Percentiles rank a stretch among this genome's conserved stretches.
phyloP scores from a whole-genome alignment of 23 tunicate species.

The Corella eumyota region DNA sequence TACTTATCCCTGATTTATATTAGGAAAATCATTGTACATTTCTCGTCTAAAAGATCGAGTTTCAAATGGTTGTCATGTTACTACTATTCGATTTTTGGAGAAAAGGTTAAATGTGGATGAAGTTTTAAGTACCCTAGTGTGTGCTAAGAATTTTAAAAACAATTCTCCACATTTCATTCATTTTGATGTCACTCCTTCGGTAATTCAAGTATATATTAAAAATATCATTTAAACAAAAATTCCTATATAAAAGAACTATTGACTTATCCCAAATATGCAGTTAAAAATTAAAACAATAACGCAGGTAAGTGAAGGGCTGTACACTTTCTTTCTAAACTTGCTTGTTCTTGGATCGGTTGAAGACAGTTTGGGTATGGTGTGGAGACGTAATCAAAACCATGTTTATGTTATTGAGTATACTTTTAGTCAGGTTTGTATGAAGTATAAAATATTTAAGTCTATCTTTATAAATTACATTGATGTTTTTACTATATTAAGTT shows the following conservation, averaged over 20 bases:
- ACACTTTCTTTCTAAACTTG: conserved; percentile 23
- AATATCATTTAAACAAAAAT: too few species aligned
- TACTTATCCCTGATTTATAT: not conserved
- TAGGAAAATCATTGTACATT: conserved; percentile 61
- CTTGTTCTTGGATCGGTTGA: conserved; percentile 39
- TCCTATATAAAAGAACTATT: too few species aligned
- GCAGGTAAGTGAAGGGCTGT: conserved; percentile 39
- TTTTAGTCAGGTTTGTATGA: not conserved
- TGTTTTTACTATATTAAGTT: too few species aligned
- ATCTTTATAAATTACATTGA: not conserved
- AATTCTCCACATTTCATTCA: conserved; percentile 25
- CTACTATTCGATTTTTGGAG: conserved; percentile 33
- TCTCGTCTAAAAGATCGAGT: conserved; percentile 9
- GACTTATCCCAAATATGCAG: too few species aligned
- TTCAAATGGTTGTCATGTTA: conserved; percentile 1
- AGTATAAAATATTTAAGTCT: not conserved
- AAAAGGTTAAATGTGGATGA: conserved; percentile 9
- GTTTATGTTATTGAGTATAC: conserved; percentile 33
- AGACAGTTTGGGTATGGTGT: conserved; percentile 27
- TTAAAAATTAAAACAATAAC: too few species aligned
- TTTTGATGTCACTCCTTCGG: conserved; percentile 51
- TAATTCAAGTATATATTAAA: conserved; percentile 4
- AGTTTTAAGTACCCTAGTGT: conserved; percentile 5
- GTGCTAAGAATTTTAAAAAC: conserved; percentile 1
- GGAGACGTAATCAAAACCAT: conserved; percentile 29